Conservation (phyloP, 1,140 invertebrate genomes). For the Periplaneta americana region DNA sequence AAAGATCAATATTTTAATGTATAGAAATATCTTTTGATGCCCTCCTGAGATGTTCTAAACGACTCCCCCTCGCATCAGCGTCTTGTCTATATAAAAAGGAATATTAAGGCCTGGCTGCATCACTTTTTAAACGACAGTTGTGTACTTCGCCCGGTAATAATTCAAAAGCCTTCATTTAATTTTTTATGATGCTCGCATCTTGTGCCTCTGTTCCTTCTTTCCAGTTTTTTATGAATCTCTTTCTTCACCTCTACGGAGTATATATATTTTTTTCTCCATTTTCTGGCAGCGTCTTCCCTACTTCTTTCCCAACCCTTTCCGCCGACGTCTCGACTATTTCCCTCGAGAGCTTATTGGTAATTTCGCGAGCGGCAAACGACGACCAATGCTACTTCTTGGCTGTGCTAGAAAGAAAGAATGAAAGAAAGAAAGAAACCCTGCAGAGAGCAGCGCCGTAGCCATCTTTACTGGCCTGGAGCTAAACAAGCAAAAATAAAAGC, state of each 20-base stretch:
- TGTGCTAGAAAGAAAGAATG: background rate
- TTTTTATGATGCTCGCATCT: background rate
- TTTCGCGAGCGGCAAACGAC: background rate
- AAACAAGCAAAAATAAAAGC: background rate
- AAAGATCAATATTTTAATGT: too few species aligned
- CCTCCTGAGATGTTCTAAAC: too few species aligned
- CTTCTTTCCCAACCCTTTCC: background rate
- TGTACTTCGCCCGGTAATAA: background rate
- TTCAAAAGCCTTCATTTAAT: background rate
- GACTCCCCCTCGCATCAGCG: too few species aligned
- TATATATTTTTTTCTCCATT: background rate
- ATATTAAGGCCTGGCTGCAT: too few species aligned
- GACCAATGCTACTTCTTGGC: background rate
- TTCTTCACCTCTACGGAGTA: background rate
- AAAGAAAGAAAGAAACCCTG: background rate
- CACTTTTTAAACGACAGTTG: background rate
- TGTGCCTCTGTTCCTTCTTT: too few species aligned
- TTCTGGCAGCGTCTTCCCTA: background rate
- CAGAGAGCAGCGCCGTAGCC: background rate
- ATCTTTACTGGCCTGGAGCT: background rate
- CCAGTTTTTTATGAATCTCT: background rate
- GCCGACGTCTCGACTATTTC: background rate
- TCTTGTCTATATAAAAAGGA: too few species aligned
- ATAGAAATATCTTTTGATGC: too few species aligned
- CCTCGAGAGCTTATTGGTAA: slow-evolving; percentile 6